Conservation (phyloP, 2,888 invertebrate genomes). For the Tenthredo mesomela region DNA sequence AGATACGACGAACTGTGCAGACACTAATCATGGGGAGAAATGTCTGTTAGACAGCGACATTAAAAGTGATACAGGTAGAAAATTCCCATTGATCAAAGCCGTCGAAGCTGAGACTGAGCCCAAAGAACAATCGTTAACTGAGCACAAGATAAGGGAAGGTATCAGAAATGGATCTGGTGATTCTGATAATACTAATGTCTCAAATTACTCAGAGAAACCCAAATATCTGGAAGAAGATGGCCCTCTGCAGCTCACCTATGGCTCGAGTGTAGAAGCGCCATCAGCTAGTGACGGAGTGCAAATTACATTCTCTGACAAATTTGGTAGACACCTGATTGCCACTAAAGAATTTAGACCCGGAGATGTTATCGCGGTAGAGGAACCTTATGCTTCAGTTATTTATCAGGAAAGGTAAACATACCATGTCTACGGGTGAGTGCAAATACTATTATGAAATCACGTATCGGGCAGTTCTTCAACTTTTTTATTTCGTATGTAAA, state of each 20-base stretch:
- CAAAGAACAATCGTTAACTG: conserved; percentile 40
- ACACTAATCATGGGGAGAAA: conserved; percentile 47
- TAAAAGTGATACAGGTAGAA: conserved; percentile 51
- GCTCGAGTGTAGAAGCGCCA: conserved; percentile 70
- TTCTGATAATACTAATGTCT: not conserved
- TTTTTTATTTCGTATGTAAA: not conserved
- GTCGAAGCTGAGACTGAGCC: conserved; percentile 51
- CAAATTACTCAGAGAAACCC: conserved; percentile 35
- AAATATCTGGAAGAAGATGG: conserved; percentile 66
- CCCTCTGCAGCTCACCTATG: conserved; percentile 64
- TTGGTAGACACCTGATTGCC: conserved; percentile 73
- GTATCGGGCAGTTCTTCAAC: conserved; percentile 21
- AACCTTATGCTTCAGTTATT: conserved; percentile 71
- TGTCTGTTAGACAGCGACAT: conserved; percentile 38
- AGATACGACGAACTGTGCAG: not conserved
- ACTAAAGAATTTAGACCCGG: conserved; percentile 73
- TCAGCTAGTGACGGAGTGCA: conserved; percentile 69
- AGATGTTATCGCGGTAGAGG: conserved; percentile 71
- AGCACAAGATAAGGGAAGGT: not conserved
- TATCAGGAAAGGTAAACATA: conserved; percentile 71
- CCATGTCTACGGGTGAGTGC: not conserved
- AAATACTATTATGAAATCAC: not conserved
- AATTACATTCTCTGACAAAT: conserved; percentile 70
- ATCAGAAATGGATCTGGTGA: not conserved
- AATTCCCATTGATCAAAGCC: conserved; percentile 55